A percentile compares a stretch with the other conserved stretches of the same genome.
phyloP scores from a whole-genome alignment of 2,888 invertebrate species.

The Allacma fusca region DNA sequence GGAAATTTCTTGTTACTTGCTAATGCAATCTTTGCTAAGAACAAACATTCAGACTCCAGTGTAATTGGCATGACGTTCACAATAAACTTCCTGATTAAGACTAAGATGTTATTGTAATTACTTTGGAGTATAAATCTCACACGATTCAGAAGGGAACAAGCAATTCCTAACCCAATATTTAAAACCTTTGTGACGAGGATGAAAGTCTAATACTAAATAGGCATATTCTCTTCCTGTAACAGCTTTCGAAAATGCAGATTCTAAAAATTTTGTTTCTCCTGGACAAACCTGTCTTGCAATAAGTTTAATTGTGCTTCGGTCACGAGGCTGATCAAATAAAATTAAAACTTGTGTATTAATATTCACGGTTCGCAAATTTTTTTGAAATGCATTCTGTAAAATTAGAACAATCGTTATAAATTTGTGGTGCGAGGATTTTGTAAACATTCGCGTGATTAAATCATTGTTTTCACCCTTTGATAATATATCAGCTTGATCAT shows the following conservation, averaged over 20 bases:
- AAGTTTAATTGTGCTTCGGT: not conserved
- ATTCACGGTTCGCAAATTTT: not conserved
- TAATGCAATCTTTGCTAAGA: too few relatives aligned
- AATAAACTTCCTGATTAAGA: too few relatives aligned
- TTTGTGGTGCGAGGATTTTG: slow-evolving; percentile 10
- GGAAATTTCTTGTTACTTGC: not conserved
- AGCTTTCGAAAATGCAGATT: slow-evolving; percentile 8
- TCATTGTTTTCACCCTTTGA: slow-evolving; percentile 15
- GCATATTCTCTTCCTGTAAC: not conserved
- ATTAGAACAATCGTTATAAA: not conserved
- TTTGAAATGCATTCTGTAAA: too few relatives aligned
- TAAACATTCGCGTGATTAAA: slow-evolving; percentile 9
- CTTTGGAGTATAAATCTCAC: slow-evolving; percentile 2
- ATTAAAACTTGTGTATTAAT: slow-evolving; percentile 14
- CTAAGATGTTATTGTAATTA: not conserved
- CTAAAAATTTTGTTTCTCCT: slow-evolving; percentile 11
- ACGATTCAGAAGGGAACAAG: not conserved
- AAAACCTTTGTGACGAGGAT: not conserved
- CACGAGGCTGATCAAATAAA: slow-evolving; percentile 20
- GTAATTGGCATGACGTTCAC: not conserved
- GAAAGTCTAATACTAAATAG: slow-evolving; percentile 26
- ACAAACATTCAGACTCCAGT: too few relatives aligned
- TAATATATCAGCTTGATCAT: too few relatives aligned
- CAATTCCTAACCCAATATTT: not conserved
- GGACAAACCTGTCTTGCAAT: slow-evolving; percentile 25